A percentile compares a stretch with the other conserved stretches of the same genome.
These are phyloP conservation scores for Phanerotoma sp. DNA, from an alignment of 2,888 invertebrate genomes.

Conservation along the genomic window DNA sequence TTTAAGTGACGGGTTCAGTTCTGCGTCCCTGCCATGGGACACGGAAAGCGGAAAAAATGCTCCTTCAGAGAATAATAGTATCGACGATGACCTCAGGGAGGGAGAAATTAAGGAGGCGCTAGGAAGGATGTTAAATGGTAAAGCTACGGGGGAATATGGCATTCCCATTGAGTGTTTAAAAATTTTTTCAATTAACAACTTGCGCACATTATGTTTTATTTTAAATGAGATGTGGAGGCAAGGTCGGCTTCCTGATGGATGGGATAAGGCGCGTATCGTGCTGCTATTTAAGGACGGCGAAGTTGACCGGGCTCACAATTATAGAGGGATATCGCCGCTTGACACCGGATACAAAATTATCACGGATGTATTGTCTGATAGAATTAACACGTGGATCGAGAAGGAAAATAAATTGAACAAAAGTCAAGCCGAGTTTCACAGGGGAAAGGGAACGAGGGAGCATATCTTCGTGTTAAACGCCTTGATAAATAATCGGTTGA, in stretches of 20 bases:
- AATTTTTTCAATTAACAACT: not conserved
- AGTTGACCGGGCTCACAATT: not conserved
- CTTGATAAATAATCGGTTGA: not conserved
- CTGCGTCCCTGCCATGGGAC: not conserved
- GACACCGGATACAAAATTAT: constrained; percentile 14
- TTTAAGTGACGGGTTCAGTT: not conserved
- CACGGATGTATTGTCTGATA: not conserved
- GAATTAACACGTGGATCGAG: not conserved
- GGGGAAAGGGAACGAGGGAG: not conserved
- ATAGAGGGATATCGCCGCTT: constrained; percentile 16
- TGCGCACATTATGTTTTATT: not conserved
- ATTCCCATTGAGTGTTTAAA: constrained; percentile 1
- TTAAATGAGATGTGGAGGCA: not conserved
- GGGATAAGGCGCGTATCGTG: not conserved
- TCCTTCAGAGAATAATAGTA: too few species aligned
- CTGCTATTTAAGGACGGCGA: constrained; percentile 16
- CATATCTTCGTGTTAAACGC: not conserved
- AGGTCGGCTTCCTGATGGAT: not conserved
- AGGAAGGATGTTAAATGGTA: not conserved
- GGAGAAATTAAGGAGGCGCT: not conserved
- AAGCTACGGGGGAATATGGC: not conserved
- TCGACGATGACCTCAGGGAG: not conserved
- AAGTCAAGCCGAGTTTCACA: not conserved
- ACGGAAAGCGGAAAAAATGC: too few species aligned
- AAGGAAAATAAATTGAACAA: not conserved